Evolutionary conservation across 35 echinoderm and acorn worm species (phyloP), one percentile per base, ranked within the genome.

Genomic region (Apostichopus japonicus): DNA sequence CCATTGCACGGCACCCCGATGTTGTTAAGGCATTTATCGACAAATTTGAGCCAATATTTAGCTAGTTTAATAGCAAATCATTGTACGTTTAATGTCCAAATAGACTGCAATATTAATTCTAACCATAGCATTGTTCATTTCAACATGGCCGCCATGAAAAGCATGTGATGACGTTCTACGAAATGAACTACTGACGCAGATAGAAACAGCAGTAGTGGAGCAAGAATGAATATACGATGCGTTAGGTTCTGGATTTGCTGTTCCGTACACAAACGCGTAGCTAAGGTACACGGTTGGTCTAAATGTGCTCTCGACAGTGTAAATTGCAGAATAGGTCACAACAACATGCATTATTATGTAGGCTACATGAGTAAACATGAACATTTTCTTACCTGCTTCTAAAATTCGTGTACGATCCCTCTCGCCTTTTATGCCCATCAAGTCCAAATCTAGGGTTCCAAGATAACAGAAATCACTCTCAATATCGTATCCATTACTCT

Each of bases 351-450:
- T 84, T 84, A 84, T 84, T 84, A 57, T 84, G 81, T 58, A 57
- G 56, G 81, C 81, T 57, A 84, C 54, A 58, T 84, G 55, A 84
- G 54, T 57, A 16, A 58, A 84, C 56, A 57, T 57, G 33, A 84
- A 89, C 16, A 84, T 72, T 21, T 78, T 70, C 93, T 67, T 94
- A 94, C 93, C 93, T 94, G 93, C 93, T 84, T 94, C 77, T 63
- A 94, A 83, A 84, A 94, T 94, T 23, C 89, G 54, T 83, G 59
- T 70, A 33, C 93, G 58, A 80, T 94, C 86, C 13, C 71, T 75
- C 56, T 90, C 88, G 71, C 79, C 80, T 57, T 63, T 82, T 77
- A 94, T 94, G 54, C 83, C 88, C 87, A 94, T 90, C 55, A 82
- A 23, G 83, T 94, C 83, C 67, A 94, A 77, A 75, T 94, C 93